phyloP scores from a whole-genome alignment of 2,888 invertebrate genomes.

The Caprella mutica region DNA sequence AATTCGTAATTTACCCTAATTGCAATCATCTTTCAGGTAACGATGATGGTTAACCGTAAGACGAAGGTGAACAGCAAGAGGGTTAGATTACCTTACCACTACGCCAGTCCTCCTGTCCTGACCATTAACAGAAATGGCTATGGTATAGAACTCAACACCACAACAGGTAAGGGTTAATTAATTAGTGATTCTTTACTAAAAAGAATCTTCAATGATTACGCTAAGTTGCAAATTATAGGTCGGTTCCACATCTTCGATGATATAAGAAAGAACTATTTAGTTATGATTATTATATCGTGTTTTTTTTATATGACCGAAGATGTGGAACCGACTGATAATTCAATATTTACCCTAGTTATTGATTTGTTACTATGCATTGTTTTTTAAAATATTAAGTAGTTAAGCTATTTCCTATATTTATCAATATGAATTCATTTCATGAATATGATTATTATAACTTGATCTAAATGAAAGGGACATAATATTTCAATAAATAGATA shows the following conservation, averaged over 20 bases:
- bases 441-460: not conserved
- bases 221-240: too few species aligned
- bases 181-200: too few species aligned
- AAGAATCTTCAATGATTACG: too few species aligned
- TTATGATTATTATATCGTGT: too few species aligned
- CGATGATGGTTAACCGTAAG: slow-evolving; percentile 71
- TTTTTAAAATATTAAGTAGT: not conserved
- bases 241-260: too few species aligned
- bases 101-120: slow-evolving; percentile 39
- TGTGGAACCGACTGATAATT: too few species aligned
- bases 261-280: too few species aligned
- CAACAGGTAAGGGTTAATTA: slow-evolving; percentile 7
- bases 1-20: too few species aligned
- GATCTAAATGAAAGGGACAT: too few species aligned
- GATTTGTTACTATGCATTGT: too few species aligned
- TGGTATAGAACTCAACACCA: slow-evolving; percentile 17
- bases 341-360: too few species aligned
- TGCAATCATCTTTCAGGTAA: slow-evolving; percentile 59
- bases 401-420: not conserved
- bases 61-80: slow-evolving; percentile 73
- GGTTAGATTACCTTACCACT: slow-evolving; percentile 57
- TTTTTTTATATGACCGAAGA: too few species aligned
- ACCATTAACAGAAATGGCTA: slow-evolving; percentile 15
- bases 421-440: not conserved
- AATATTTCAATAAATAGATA: not conserved